Evolutionary conservation across 2,888 invertebrate species (phyloP).

Genomic region (Leptopilina drosophilae): DNA sequence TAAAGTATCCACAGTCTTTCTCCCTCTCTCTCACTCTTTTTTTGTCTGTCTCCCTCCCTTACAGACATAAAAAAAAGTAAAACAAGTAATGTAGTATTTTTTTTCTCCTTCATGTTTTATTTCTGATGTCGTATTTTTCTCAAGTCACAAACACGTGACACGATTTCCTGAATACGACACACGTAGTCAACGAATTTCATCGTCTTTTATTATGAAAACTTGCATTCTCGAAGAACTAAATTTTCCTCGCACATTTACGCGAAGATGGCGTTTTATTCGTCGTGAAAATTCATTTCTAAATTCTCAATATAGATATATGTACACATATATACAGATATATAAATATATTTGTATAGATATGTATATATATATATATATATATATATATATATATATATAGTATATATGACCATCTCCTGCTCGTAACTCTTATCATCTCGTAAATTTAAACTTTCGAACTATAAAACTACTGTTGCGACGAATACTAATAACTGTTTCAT

Average conservation of each 20-base stretch:
- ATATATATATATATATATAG: not conserved
- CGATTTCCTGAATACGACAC: slow-evolving; percentile 24
- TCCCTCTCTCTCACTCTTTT: no score
- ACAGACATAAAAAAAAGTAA: slow-evolving; percentile 16
- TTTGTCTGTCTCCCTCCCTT: no score
- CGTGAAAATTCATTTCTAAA: slow-evolving; percentile 22
- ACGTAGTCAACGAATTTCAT: slow-evolving; percentile 23
- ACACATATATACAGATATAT: no score
- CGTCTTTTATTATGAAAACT: slow-evolving; percentile 23
- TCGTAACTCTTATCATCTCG: not conserved
- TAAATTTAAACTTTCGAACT: not conserved
- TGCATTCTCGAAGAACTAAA: slow-evolving; percentile 37
- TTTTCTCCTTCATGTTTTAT: slow-evolving; percentile 15
- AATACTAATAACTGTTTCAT: slow-evolving; percentile 21
- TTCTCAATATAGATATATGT: not conserved
- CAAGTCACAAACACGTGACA: slow-evolving; percentile 30
- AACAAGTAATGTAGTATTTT: not conserved
- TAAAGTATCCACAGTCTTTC: slow-evolving; percentile 9
- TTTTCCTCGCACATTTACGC: not conserved
- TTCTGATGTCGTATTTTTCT: slow-evolving; percentile 13
- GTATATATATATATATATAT: no score
- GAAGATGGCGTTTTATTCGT: not conserved
- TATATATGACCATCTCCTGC: not conserved
- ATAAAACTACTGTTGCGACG: not conserved
- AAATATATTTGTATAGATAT: no score